Evolutionary conservation across 1,140 invertebrate genomes (phyloP), one percentile per base, ranked within the genome.

Genomic region (Zaprionus camerounensis): DNA sequence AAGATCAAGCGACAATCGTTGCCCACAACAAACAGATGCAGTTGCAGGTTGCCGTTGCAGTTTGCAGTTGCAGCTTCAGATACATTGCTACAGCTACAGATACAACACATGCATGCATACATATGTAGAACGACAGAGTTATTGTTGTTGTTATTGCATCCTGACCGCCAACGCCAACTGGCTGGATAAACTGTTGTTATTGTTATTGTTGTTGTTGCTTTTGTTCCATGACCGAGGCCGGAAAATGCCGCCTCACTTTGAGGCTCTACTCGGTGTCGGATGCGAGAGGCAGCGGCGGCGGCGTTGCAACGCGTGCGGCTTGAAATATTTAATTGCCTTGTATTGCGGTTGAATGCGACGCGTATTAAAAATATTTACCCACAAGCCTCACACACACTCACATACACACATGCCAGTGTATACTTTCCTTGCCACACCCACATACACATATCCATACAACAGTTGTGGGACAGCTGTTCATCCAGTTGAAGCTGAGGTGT

Each of bases 301-400:
- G 31, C 63, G 69, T 71, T 65, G 63, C 56, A 57, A 59, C 44
- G 63, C 51, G 80, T 72, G 64, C 51, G 85, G 75, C 61, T 82
- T 75, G 82, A 90, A 90, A 90, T 90, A 90, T 90, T 90, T 90
- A 90, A 90, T 90, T 90, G 85, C 85, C 85, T 90, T 90, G 85
- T 90, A 90, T 90, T 85, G 85, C 85, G 85, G 85, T 90, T 85
- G 85, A 83, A 77, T 90, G 79, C 79, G 76, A 80, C 81, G 79
- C 85, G 85, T 82, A 85, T 90, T 85, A 90, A 90, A 90, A 90
- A 90, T 90, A 85, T 90, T 88, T 88, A 88, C 77, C 84, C 63
- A 55, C 85, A 88, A 74, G 63, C 58, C 34, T 26, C 56, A 59
- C 63, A 62, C 56, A 59, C 44, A 76, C 34, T 61, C 17, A 24